Percentiles rank a stretch among this genome's conserved stretches.
These are phyloP conservation scores for Pycnonotus jocosus DNA, from an alignment of 2,113 vertebrate species.

Conservation along the genomic window DNA sequence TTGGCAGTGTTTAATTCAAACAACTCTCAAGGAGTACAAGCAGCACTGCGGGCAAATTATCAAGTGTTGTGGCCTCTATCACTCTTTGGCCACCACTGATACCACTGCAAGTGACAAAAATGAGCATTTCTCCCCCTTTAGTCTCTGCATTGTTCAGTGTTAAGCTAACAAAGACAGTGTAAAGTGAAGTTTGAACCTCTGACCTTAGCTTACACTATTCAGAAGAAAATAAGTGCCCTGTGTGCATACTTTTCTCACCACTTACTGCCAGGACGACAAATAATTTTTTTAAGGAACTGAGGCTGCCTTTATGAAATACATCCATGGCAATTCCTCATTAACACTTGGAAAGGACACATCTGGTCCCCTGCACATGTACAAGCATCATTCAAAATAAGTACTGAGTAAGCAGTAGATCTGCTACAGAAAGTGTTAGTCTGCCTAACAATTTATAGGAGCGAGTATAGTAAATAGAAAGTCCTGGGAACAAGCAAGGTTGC, in stretches of 20 bases:
- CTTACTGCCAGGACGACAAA: neutral
- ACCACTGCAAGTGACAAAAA: conserved; percentile 60
- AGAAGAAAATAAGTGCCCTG: neutral
- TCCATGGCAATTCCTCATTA: conserved; percentile 8
- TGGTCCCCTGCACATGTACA: neutral
- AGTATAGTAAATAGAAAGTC: neutral
- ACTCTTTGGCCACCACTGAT: conserved; percentile 48
- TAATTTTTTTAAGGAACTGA: neutral
- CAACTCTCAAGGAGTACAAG: conserved; percentile 69
- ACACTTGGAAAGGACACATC: conserved; percentile 17
- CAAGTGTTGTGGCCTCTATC: conserved; percentile 63
- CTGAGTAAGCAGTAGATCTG: conserved; percentile 31
- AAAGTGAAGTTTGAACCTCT: neutral
- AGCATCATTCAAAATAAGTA: conserved; percentile 12
- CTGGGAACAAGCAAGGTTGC: conserved; percentile 1
- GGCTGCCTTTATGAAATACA: neutral
- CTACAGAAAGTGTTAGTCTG: neutral
- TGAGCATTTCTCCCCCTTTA: conserved; percentile 4
- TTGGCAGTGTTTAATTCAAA: conserved; percentile 79
- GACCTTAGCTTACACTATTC: neutral
- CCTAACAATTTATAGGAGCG: neutral
- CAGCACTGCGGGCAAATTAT: conserved; percentile 77
- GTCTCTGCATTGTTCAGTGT: neutral
- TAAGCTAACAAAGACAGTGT: conserved; percentile 7
- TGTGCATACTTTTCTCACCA: neutral